Conservation (phyloP, 2,888 invertebrate genomes). For the Melieria picta region DNA sequence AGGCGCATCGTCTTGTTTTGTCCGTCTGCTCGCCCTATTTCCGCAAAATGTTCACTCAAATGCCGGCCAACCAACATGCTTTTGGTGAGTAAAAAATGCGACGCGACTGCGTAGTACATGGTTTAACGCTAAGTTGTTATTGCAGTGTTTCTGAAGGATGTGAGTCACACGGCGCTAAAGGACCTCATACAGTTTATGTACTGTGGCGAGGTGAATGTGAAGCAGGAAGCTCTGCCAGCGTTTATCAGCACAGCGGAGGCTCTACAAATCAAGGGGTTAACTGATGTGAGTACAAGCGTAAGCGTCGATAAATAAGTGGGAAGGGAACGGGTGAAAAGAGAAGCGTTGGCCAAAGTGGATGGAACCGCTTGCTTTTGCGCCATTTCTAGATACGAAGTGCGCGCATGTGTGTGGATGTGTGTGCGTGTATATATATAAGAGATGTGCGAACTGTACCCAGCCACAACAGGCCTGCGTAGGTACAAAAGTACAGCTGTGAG, state of each 20-base stretch:
- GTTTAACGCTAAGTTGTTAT: conserved; percentile 41
- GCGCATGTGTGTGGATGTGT: conserved; percentile 1
- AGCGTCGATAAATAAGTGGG: background rate
- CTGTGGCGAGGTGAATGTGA: conserved; percentile 78
- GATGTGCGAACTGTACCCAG: conserved; percentile 18
- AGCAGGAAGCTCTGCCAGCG: conserved; percentile 77
- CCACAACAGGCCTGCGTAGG: background rate
- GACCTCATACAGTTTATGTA: conserved; percentile 79
- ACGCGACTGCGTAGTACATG: too few relatives aligned
- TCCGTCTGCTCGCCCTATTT: conserved; percentile 80
- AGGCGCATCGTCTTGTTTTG: conserved; percentile 77
- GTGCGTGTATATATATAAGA: conserved; percentile 5
- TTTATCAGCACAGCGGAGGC: conserved; percentile 79
- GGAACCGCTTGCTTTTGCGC: conserved; percentile 22
- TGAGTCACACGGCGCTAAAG: conserved; percentile 75
- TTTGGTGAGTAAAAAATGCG: conserved; percentile 68
- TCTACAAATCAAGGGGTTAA: conserved; percentile 77
- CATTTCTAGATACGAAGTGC: conserved; percentile 9
- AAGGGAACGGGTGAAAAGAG: background rate
- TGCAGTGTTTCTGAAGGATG: conserved; percentile 77
- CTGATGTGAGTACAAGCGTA: conserved; percentile 70
- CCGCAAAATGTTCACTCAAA: conserved; percentile 76
- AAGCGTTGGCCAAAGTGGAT: too few relatives aligned
- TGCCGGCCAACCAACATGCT: conserved; percentile 76
- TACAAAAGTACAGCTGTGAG: too few relatives aligned